Conservation (phyloP, 2,113 vertebrate species). For the Seriola aureovittata region DNA sequence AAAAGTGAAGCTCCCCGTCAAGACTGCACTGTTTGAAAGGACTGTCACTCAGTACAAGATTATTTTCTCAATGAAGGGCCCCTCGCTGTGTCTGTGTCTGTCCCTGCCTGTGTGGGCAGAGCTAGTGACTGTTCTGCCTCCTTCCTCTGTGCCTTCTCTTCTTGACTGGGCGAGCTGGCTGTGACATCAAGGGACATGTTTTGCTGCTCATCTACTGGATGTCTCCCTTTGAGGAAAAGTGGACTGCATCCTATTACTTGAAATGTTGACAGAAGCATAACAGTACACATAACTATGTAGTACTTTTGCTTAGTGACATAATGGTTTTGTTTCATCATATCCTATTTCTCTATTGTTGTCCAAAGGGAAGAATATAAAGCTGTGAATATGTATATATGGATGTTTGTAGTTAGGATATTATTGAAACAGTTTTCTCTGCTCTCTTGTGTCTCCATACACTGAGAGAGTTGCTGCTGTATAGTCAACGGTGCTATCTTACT, state of each 20-base stretch:
- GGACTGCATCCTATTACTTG: constrained; percentile 66
- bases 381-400: constrained; percentile 50
- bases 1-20: constrained; percentile 28
- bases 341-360: constrained; percentile 9
- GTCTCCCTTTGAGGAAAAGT: constrained; percentile 44
- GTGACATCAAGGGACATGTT: constrained; percentile 29
- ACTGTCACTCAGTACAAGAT: constrained; percentile 2
- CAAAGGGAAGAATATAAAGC: constrained; percentile 45
- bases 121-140: constrained; percentile 47
- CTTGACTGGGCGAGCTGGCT: constrained; percentile 52
- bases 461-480: constrained; percentile 38
- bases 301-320: constrained; percentile 21
- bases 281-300: constrained; percentile 23
- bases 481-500: constrained; percentile 71
- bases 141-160: constrained; percentile 77
- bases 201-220: constrained; percentile 47
- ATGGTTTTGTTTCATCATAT: constrained; percentile 20
- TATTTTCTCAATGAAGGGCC: background rate
- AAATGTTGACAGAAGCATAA: constrained; percentile 46
- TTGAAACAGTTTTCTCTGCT: background rate
- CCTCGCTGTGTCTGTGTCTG: background rate
- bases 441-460: constrained; percentile 14
- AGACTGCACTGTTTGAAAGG: constrained; percentile 30
- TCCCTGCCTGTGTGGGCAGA: constrained; percentile 16
- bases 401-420: constrained; percentile 13